These are phyloP conservation scores for Scomberomorus guttatus DNA, from an alignment of 2,797 vertebrate species.

Conservation along the genomic window DNA sequence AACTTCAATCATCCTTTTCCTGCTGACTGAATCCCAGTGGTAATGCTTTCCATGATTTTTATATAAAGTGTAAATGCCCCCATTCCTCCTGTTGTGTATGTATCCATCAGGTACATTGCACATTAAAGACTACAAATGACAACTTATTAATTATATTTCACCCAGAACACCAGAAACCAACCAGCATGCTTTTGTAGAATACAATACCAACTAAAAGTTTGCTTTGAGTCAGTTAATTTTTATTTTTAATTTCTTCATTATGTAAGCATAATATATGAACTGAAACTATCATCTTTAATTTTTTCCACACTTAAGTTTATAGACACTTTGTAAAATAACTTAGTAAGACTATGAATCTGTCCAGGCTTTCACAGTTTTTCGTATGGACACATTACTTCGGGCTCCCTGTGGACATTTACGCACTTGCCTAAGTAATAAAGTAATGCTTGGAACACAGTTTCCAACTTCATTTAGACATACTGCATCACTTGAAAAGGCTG, in stretches of 20 bases:
- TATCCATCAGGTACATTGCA: neutral
- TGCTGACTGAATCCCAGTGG: neutral
- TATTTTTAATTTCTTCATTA: too few relatives aligned
- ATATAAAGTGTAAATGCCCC: neutral
- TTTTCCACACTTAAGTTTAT: too few relatives aligned
- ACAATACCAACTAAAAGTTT: too few relatives aligned
- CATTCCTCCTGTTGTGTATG: neutral
- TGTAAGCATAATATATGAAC: too few relatives aligned
- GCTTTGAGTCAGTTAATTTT: too few relatives aligned
- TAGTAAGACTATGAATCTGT: neutral
- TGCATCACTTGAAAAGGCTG: neutral
- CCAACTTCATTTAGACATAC: neutral
- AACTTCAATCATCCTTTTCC: conserved; percentile 15
- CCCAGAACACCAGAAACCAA: too few relatives aligned
- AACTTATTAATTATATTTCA: too few relatives aligned
- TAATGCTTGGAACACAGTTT: neutral
- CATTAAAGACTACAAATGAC: too few relatives aligned
- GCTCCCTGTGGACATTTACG: neutral
- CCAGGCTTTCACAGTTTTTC: neutral
- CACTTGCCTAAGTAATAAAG: neutral
- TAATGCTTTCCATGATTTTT: neutral
- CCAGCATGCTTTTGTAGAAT: too few relatives aligned
- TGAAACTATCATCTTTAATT: too few relatives aligned
- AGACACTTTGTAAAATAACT: neutral
- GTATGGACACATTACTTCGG: neutral